Evolutionary conservation across 2,113 vertebrate species (phyloP), one percentile per base, ranked within the genome.

Genomic region (Hemichromis elongatus): DNA sequence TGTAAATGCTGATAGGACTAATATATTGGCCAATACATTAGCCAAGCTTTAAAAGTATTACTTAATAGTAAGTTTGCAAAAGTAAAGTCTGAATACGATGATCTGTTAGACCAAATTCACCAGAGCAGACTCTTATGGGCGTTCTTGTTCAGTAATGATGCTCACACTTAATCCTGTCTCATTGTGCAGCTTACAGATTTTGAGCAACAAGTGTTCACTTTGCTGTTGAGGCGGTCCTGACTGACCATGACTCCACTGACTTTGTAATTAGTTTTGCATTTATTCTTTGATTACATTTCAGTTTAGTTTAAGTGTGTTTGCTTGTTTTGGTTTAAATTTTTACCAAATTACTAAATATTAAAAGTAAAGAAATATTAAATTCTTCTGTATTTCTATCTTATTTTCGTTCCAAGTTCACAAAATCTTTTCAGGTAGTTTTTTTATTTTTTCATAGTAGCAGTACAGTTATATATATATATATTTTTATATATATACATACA

Each of bases 151-250:
- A 19, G 28, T 26, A 37, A 54, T 7, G 24, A 35, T 13, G 33
- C 61, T 7, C 63, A 81, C 40, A 78, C n/a, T 18, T 79, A 7
- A 80, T 70, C 3, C 7, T 19, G 21, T 77, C 75, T 61, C 50
- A 11, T n/a, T 59, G 26, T 19, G n/a, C 24, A 86, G 28, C 9
- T 50, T 40, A 77, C 24, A 75, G 35, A 83, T 80, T 57, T 75
- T 6, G 37, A 80, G 26, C 18, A 55, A 75, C 14, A 63, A 77
- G 18, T 70, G 21, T 30, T 80, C 4, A 2, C 28, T 56, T 80
- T 81, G 70, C 35, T 47, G 70, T 18, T 19, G 37, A 33, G n/a
- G n/a, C n/a, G n/a, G n/a, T n/a, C n/a, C n/a, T n/a, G n/a, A n/a
- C n/a, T n/a, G n/a, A n/a, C n/a, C n/a, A n/a, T n/a, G n/a, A n/a